A percentile compares a stretch with the other conserved stretches of the same genome.
Conservation (phyloP, 2,113 vertebrate species). For the Cyanoderma ruficeps region DNA sequence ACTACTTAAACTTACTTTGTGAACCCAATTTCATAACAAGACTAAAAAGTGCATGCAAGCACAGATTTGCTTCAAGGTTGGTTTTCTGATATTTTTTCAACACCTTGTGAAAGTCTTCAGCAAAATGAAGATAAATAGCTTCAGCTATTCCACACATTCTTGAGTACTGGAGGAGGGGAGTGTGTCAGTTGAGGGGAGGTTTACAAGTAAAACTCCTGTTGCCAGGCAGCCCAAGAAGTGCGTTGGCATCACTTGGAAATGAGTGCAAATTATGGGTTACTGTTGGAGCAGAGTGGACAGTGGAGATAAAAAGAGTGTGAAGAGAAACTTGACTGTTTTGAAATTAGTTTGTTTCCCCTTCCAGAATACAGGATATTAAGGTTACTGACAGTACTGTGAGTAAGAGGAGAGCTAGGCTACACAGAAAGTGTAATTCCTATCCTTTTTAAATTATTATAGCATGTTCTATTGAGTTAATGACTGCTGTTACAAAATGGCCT, state of each 20-base stretch:
- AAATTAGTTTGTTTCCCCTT: not conserved
- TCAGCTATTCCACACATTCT: constrained; percentile 19
- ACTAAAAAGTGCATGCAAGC: not conserved
- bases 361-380: not conserved
- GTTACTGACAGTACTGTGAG: not conserved
- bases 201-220: constrained; percentile 43
- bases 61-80: not conserved
- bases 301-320: not conserved
- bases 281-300: not conserved
- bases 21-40: not conserved
- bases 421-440: not conserved
- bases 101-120: not conserved
- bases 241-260: constrained; percentile 24
- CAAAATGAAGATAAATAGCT: constrained; percentile 27
- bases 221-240: constrained; percentile 44
- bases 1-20: not conserved
- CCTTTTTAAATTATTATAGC: not conserved
- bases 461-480: not conserved
- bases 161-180: not conserved
- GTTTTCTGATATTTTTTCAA: constrained; percentile 26
- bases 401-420: not conserved
- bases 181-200: not conserved
- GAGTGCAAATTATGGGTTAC: constrained; percentile 17
- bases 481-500: not conserved
- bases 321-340: not conserved